Base-by-base conservation (phyloP, 2,888 invertebrate species). In the Congeria kusceri region DNA sequence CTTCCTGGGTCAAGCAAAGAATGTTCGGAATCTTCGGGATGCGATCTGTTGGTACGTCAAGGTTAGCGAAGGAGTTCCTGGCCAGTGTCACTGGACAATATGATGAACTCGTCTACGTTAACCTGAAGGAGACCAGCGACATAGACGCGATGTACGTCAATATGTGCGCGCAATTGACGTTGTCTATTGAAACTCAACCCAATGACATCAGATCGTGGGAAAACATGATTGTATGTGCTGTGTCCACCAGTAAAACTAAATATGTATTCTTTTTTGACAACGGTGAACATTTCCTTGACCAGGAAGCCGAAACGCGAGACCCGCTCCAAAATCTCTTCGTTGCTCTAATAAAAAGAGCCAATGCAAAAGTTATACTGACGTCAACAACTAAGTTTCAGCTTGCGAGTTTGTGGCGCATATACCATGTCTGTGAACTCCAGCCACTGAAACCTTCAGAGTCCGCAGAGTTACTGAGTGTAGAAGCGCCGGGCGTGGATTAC, bases 11-110 rank as follows among this genome's bases (percentile, higher is more conserved):
- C 11, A 69, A 58, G 4, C 61, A 81, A 32, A 79, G 61, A 46
- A 49, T 86, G 27, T 77, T 87, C 69, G 84, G 85, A 5, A 61
- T 87, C 32, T 87, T 82, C 65, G 87, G 87, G 7, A 68, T 83
- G 29, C 61, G 80, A 59, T 77, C 82, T 23, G 78, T 86, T 20
- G 87, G 87, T 13, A 87, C 86, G 64, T 80, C 85, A 18, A 68
- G 87, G 46, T 61, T 77, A 27, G 81, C 80, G 5, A 71, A 67
- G 53, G 80, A 85, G 56, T 78, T 76, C 64, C 20, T 83, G 18
- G 2, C 49, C 7, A 23, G 59, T 20, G 44, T 58, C 32, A 56
- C 20, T 15, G 15, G 15, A 0, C 28, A 68, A 49, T 39, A 39
- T 11, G 64, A 68, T n/a, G 29, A 67, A 4, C 49, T 72, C 3